Conservation (phyloP, 2,797 vertebrate genomes). For the Centropyge bicolor region DNA sequence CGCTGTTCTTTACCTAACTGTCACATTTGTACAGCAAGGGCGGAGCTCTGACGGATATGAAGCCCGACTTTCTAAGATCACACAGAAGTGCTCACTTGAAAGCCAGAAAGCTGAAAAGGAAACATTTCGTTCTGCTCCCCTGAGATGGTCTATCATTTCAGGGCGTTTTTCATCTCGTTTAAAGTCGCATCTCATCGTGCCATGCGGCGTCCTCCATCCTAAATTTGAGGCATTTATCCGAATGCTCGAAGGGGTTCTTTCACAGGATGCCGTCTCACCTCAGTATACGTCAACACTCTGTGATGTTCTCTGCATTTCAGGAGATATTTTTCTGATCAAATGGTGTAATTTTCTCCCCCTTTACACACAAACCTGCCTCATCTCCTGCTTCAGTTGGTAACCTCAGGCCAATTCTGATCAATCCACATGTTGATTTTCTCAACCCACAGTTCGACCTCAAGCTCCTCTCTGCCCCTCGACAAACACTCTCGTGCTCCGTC, state of each 20-base stretch:
- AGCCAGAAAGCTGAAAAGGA: conserved; percentile 19
- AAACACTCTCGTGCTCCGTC: background rate
- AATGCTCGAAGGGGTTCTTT: conserved; percentile 27
- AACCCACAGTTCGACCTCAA: background rate
- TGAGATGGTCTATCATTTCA: conserved; percentile 49
- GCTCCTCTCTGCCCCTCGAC: background rate
- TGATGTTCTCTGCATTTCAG: conserved; percentile 14
- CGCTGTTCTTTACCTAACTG: background rate
- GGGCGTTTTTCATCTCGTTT: conserved; percentile 55
- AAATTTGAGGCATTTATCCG: conserved; percentile 45
- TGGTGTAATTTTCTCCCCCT: conserved; percentile 37
- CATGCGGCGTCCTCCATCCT: conserved; percentile 21
- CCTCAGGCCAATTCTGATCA: background rate
- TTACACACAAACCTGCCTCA: conserved; percentile 11
- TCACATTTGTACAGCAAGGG: background rate
- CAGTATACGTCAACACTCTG: background rate
- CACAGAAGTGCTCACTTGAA: conserved; percentile 23
- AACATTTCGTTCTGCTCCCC: conserved; percentile 20
- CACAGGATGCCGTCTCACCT: conserved; percentile 16
- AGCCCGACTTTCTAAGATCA: conserved; percentile 9
- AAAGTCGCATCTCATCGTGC: conserved; percentile 27
- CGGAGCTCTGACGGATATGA: conserved; percentile 30
- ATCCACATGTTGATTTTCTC: conserved; percentile 17
- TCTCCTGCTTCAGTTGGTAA: background rate
- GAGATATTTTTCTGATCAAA: conserved; percentile 42